Base-by-base conservation (phyloP, 1,140 invertebrate species). In the Nebria ingens region DNA sequence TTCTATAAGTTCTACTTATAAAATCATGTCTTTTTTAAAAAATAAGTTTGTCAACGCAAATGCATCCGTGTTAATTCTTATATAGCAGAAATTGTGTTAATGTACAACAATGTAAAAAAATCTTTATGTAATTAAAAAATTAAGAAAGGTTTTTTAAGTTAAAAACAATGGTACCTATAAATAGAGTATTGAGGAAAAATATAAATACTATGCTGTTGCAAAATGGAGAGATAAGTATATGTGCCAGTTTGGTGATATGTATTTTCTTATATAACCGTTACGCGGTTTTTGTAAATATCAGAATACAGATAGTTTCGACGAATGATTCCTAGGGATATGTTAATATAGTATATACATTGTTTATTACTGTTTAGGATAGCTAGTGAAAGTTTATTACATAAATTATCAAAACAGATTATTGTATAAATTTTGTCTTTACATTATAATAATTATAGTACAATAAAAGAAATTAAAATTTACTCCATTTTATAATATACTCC, bases 391-490 rank as follows among this genome's bases (percentile, higher is more conserved):
- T 45, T 45, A 45, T 45, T 45, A 45, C 15, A 45, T 45, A 45
- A 45, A 45, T 45, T 45, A 45, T 45, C 40, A 34, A 34, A 34
- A 34, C 25, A 45, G 40, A 45, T 45, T 45, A 45, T 45, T 45
- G 40, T 45, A 45, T 11, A 45, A 45, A 45, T 45, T 45, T 45
- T 45, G 40, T 45, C 40, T 45, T 45, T 45, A 45, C 40, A 45
- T 45, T 45, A 45, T 45, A 45, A 45, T 45, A 12, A 45, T 45
- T 45, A 45, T 45, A 45, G 40, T 45, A 45, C 40, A 45, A 45
- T 45, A 45, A 45, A 45, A 45, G 40, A 45, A 9, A 11, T 11
- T 45, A 11, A 45, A 45, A 45, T 11, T 45, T 45, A 45, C 25
- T 29, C n/a, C n/a, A n/a, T n/a, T n/a, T n/a, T 34, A 34, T n/a